These are phyloP conservation scores for Oncopeltus fasciatus DNA, from an alignment of 1,140 invertebrate genomes.

Conservation along the genomic window DNA sequence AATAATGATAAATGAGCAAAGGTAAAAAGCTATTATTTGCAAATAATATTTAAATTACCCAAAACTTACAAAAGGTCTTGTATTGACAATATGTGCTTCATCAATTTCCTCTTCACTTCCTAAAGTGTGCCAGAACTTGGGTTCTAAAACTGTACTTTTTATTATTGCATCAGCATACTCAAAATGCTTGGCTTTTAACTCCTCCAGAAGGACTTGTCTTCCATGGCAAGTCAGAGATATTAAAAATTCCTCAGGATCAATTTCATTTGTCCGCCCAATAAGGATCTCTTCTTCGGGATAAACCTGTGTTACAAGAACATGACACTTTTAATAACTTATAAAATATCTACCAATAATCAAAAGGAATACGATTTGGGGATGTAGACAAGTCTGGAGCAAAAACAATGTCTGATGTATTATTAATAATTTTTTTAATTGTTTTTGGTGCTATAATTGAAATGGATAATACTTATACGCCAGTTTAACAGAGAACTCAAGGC, in stretches of 20 bases:
- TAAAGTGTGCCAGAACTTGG: constrained; percentile 44
- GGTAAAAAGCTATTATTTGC: no score
- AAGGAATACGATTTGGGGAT: neutral
- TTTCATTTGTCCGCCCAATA: constrained; percentile 35
- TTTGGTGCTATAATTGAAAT: no score
- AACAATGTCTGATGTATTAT: neutral
- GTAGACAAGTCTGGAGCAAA: neutral
- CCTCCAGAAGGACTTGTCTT: constrained; percentile 31
- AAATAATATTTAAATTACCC: no score
- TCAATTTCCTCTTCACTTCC: constrained; percentile 49
- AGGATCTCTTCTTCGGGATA: constrained; percentile 42
- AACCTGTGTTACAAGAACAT: constrained; percentile 19
- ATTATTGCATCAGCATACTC: constrained; percentile 16
- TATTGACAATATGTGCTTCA: constrained; percentile 15
- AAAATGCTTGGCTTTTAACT: constrained; percentile 30
- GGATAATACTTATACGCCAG: neutral
- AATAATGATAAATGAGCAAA: no score
- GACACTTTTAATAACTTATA: constrained; percentile 1
- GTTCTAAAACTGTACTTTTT: constrained; percentile 39
- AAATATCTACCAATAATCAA: neutral
- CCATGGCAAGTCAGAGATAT: constrained; percentile 43
- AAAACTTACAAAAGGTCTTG: constrained; percentile 17
- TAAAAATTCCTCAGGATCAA: constrained; percentile 52
- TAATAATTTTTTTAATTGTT: no score
- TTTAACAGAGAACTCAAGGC: neutral